phyloP scores from a whole-genome alignment of 2,797 vertebrate species.

The Eurystomus glaucurus region DNA sequence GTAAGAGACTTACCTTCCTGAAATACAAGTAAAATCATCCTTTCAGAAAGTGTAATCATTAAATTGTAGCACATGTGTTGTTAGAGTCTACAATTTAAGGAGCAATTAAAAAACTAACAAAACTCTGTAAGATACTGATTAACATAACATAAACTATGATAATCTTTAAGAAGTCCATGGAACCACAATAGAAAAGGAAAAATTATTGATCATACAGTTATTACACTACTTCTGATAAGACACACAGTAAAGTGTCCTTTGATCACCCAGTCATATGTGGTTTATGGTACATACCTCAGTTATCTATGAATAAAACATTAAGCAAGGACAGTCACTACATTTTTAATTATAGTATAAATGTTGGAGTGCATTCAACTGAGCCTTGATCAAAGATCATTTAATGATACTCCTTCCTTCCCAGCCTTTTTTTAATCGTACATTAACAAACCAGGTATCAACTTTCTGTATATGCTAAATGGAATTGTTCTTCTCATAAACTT shows the following conservation, averaged over 20 bases:
- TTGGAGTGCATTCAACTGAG: conserved; percentile 68
- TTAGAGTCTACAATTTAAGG: background rate
- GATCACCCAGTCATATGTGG: conserved; percentile 44
- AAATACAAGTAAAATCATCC: background rate
- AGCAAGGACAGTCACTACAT: conserved; percentile 67
- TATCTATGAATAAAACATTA: conserved; percentile 81
- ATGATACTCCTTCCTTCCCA: background rate
- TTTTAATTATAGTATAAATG: conserved; percentile 80
- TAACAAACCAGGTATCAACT: background rate
- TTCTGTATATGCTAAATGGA: background rate
- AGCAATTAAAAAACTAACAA: background rate
- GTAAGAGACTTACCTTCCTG: background rate
- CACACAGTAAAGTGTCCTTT: conserved; percentile 38
- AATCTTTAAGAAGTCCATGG: background rate
- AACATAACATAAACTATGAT: background rate
- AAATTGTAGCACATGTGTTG: background rate
- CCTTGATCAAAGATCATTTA: conserved; percentile 43
- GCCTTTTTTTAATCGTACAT: background rate
- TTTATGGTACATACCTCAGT: conserved; percentile 70
- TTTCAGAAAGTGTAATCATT: background rate
- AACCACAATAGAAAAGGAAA: conserved; percentile 31
- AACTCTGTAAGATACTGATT: background rate
- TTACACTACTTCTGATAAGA: conserved; percentile 3
- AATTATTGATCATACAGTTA: background rate
- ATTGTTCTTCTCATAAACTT: background rate